phyloP scores from a whole-genome alignment of 2,113 vertebrate genomes.

The Malurus elegans region DNA sequence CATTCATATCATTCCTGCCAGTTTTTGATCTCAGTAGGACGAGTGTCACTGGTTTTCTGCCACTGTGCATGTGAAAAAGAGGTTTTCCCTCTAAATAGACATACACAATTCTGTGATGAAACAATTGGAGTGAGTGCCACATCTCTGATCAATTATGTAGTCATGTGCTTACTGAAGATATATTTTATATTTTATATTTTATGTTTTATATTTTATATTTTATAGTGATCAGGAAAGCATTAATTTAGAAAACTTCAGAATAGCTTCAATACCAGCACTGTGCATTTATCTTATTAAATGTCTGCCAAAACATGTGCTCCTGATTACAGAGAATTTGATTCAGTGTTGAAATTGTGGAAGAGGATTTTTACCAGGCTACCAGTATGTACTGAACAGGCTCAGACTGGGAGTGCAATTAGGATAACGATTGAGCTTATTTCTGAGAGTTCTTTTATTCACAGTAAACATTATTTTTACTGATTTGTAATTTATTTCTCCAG shows the following conservation, averaged over 20 bases:
- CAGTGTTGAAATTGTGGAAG: neutral
- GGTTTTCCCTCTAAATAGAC: neutral
- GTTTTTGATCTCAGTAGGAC: neutral
- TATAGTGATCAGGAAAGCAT: neutral
- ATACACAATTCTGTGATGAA: neutral
- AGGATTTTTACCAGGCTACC: neutral
- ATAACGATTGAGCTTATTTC: neutral
- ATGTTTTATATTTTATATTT: neutral
- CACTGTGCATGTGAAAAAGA: neutral
- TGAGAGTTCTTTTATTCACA: neutral
- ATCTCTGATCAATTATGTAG: neutral
- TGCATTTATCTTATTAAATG: slow-evolving; percentile 12
- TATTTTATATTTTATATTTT: neutral
- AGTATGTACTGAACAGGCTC: neutral
- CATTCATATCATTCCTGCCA: neutral
- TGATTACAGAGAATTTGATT: slow-evolving; percentile 13
- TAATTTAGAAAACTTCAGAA: slow-evolving; percentile 7
- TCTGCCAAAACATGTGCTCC: slow-evolving; percentile 7
- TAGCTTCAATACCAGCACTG: neutral
- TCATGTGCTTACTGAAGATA: neutral
- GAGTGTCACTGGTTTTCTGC: neutral
- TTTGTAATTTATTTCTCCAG: neutral
- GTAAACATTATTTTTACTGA: neutral
- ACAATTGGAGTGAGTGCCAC: neutral
- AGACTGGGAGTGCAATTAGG: neutral